A percentile compares a stretch with the other conserved stretches of the same genome.
Conservation (phyloP, 2,888 invertebrate species). For the Temnothorax ravouxi region DNA sequence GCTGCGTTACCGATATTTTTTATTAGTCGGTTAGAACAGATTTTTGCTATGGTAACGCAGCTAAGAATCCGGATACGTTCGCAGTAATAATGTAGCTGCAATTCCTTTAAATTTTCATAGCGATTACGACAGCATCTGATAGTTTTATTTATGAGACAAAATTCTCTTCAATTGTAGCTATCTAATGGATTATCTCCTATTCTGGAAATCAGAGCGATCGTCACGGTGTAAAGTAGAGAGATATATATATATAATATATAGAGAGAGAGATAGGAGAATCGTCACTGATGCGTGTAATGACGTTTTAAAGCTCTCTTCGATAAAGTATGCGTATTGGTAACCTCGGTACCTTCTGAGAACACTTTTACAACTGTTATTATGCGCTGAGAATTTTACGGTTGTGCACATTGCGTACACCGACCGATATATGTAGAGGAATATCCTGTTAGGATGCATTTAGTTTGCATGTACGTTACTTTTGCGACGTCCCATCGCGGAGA, state of each 20-base stretch:
- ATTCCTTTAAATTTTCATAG: constrained; percentile 17
- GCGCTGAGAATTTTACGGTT: constrained; percentile 42
- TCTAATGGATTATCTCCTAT: constrained; percentile 21
- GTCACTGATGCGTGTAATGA: constrained; percentile 35
- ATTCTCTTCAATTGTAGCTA: constrained; percentile 19
- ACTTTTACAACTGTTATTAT: constrained; percentile 42
- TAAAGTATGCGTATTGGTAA: constrained; percentile 42
- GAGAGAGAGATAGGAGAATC: not conserved
- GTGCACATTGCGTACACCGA: constrained; percentile 46
- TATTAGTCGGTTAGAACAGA: not conserved
- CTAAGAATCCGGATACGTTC: constrained; percentile 11
- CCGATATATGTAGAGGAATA: constrained; percentile 14
- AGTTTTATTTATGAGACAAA: constrained; percentile 1
- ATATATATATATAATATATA: not conserved
- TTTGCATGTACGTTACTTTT: constrained; percentile 9
- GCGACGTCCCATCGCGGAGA: not conserved
- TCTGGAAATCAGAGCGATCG: constrained; percentile 46
- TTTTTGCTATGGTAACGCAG: not conserved
- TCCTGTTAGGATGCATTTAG: constrained; percentile 18
- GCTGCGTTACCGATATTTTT: not conserved
- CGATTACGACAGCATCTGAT: constrained; percentile 4
- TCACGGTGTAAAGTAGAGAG: constrained; percentile 8
- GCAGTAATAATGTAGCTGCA: not conserved
- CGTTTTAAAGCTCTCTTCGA: constrained; percentile 26
- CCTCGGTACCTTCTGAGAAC: constrained; percentile 20